Conservation (phyloP, 2,888 invertebrate genomes). For the Meghimatium bilineatum region DNA sequence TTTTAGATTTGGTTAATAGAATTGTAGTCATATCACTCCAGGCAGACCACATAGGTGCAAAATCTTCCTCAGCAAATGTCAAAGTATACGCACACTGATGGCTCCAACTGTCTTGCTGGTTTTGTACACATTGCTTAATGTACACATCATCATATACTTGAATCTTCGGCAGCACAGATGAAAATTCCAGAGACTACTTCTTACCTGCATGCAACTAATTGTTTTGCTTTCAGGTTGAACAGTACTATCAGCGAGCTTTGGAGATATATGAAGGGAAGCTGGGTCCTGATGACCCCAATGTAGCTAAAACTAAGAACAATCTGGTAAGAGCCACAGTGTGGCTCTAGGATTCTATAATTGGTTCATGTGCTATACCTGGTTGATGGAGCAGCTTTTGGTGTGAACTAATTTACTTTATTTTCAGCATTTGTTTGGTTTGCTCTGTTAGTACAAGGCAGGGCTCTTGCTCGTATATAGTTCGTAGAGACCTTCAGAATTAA, state of each 20-base stretch:
- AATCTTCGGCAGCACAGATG: not conserved
- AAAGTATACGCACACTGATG: too few species aligned
- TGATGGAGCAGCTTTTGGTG: slow-evolving; percentile 34
- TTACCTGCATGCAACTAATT: slow-evolving; percentile 17
- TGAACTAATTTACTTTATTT: slow-evolving; percentile 1
- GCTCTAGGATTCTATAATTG: slow-evolving; percentile 13
- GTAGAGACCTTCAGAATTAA: too few species aligned
- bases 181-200: too few species aligned
- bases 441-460: not conserved
- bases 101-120: too few species aligned
- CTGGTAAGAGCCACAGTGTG: slow-evolving; percentile 79
- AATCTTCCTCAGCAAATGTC: too few species aligned
- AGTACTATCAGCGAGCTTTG: slow-evolving; percentile 95
- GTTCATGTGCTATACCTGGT: slow-evolving; percentile 10
- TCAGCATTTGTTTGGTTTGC: not conserved
- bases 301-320: slow-evolving; percentile 99
- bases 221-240: slow-evolving; percentile 72
- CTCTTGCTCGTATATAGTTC: not conserved
- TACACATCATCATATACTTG: not conserved
- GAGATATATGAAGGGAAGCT: slow-evolving; percentile 98
- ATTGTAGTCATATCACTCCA: too few species aligned
- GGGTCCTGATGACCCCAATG: slow-evolving; percentile 92
- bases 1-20: too few species aligned
- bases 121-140: too few species aligned
- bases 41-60: too few species aligned